Evolutionary conservation across 2,797 vertebrate genomes (phyloP), one percentile per base, ranked within the genome.

Genomic region (Melanotaenia pygmaea): DNA sequence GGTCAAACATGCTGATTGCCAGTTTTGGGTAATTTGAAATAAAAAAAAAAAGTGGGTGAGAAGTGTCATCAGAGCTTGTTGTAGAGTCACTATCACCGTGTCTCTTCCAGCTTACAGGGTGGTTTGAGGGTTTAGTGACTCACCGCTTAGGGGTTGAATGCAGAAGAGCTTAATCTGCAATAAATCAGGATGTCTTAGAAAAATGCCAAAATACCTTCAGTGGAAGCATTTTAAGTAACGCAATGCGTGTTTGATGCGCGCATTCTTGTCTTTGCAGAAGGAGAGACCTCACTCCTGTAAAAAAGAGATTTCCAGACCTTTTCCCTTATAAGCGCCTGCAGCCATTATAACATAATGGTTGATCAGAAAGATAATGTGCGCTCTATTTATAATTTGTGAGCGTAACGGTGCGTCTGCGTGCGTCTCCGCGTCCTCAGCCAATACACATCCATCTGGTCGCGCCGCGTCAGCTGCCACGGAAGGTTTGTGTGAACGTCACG

Each of bases 401-500:
- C 85, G 84, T 84, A 83, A 71, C 77, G 74, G 65, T 24, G 86
- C 77, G 86, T 82, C 72, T 69, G 64, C 2, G 34, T 65, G 80
- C 79, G 83, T 86, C 81, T 77, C 84, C 45, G 64, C 69, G 54
- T 77, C 75, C 62, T 74, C 35, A 75, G 54, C 88, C 88, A 83
- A 85, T 88, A 66, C 28, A 18, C 70, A 79, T 85, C 86, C 84
- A 80, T 87, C 79, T 74, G 79, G 22, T 75, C 80, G 57, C 82
- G 74, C 76, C 70, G 87, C 90, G 90, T 89, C 85, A 88, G 86
- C 86, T 81, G 82, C 85, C 83, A 80, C 82, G 81, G 75, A 37
- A 60, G 81, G 73, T 62, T 64, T 20, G 76, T 67, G 80, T 70
- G 77, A 45, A 91, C 92, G 91, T 92, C 91, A 91, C 89, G 1